These are phyloP conservation scores for Tragopan temminckii DNA, from an alignment of 2,797 vertebrate genomes.

Conservation along the genomic window DNA sequence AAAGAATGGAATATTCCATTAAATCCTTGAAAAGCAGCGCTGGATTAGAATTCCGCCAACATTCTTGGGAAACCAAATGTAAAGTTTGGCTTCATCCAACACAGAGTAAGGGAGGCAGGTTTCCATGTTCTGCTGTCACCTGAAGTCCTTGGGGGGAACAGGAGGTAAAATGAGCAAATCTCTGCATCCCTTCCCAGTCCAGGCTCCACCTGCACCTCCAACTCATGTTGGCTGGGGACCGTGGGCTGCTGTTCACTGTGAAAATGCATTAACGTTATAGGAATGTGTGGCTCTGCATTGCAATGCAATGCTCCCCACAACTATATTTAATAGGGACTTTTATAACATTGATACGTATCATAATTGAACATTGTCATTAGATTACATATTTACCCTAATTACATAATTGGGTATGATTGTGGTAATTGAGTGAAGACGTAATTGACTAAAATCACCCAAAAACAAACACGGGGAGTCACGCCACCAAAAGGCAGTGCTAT, in stretches of 20 bases:
- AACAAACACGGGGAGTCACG: constrained; percentile 72
- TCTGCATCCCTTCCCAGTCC: background rate
- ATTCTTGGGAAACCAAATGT: rapidly evolving
- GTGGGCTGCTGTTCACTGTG: background rate
- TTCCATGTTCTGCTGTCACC: background rate
- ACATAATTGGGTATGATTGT: constrained; percentile 79
- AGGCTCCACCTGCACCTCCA: background rate
- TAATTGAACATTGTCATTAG: constrained; percentile 72
- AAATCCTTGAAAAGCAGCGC: background rate
- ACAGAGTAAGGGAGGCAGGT: background rate
- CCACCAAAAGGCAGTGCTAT: constrained; percentile 18
- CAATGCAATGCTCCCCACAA: background rate
- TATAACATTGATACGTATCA: constrained; percentile 19
- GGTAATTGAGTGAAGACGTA: constrained; percentile 77
- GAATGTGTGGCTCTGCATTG: rapidly evolving
- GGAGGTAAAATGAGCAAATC: background rate
- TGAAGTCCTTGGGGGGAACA: background rate
- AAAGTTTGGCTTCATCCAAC: rapidly evolving
- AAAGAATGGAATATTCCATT: background rate
- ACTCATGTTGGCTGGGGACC: background rate
- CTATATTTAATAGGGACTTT: background rate
- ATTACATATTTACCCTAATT: constrained; percentile 76
- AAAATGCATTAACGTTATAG: background rate
- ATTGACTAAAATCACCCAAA: constrained; percentile 75
- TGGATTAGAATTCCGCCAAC: background rate